A percentile compares a stretch with the other conserved stretches of the same genome.
Evolutionary conservation across 1,140 invertebrate genomes (phyloP).

Genomic region (Diorhabda carinulata): DNA sequence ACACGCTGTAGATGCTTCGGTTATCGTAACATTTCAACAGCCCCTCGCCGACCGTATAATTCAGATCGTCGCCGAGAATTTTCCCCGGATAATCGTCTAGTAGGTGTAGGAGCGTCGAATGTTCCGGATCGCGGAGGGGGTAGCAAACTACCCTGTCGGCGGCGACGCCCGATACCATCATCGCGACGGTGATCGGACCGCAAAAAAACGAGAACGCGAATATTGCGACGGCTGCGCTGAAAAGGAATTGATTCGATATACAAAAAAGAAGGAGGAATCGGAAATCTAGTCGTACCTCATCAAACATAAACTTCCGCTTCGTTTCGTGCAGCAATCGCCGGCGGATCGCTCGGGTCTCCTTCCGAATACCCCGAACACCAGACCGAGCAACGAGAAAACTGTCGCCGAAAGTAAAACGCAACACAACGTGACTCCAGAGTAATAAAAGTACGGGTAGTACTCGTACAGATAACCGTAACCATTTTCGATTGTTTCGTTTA

Average conservation of each 20-base stretch:
- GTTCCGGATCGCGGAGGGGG: slow-evolving; percentile 63
- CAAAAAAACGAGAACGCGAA: slow-evolving; percentile 74
- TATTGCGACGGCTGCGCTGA: slow-evolving; percentile 74
- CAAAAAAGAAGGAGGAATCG: background rate
- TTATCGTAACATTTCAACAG: slow-evolving; percentile 67
- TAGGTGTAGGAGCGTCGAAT: slow-evolving; percentile 60
- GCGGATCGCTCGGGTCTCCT: slow-evolving; percentile 76
- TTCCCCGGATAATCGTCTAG: slow-evolving; percentile 59
- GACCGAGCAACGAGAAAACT: slow-evolving; percentile 64
- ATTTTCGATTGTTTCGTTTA: slow-evolving; percentile 46
- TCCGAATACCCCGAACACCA: slow-evolving; percentile 83
- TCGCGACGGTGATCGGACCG: slow-evolving; percentile 63
- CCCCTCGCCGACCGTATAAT: slow-evolving; percentile 38
- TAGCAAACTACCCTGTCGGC: slow-evolving; percentile 72
- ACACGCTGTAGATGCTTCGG: slow-evolving; percentile 64
- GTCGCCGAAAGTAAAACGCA: slow-evolving; percentile 51
- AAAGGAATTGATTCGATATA: slow-evolving; percentile 35
- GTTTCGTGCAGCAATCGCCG: slow-evolving; percentile 79
- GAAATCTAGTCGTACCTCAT: slow-evolving; percentile 62
- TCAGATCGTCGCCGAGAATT: slow-evolving; percentile 45
- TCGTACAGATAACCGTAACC: slow-evolving; percentile 54
- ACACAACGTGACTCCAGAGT: slow-evolving; percentile 49
- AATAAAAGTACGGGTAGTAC: slow-evolving; percentile 63
- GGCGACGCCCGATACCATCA: slow-evolving; percentile 69
- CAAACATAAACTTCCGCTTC: slow-evolving; percentile 73